Evolutionary conservation across 2,888 invertebrate species (phyloP).

Genomic region (Oligia latruncula): DNA sequence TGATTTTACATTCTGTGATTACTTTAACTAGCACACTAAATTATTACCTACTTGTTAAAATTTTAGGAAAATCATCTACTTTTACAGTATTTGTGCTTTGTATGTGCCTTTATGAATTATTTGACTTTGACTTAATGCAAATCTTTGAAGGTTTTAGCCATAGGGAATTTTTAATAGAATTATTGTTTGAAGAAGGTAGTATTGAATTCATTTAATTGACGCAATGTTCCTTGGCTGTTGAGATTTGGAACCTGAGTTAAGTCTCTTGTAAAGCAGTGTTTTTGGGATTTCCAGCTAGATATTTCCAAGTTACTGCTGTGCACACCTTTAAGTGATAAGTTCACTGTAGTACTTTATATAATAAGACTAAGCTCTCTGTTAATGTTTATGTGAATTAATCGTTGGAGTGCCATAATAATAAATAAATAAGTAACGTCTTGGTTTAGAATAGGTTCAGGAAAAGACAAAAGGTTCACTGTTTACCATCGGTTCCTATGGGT

Average conservation of each 20-base stretch:
- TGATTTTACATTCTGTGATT: too few relatives aligned
- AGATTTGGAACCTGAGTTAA: not conserved
- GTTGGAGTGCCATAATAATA: too few relatives aligned
- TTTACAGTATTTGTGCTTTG: too few relatives aligned
- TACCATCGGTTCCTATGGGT: not conserved
- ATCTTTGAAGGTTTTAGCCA: not conserved
- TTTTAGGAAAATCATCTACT: too few relatives aligned
- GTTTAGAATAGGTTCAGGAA: not conserved
- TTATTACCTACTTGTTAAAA: too few relatives aligned
- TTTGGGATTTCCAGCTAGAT: not conserved
- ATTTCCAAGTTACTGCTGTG: not conserved
- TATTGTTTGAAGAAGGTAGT: conserved; percentile 22
- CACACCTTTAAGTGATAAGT: too few relatives aligned
- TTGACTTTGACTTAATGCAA: not conserved
- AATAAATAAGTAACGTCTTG: not conserved
- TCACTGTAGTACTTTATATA: too few relatives aligned
- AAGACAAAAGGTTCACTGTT: not conserved
- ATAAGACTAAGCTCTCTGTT: too few relatives aligned
- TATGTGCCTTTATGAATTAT: too few relatives aligned
- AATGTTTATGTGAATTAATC: too few relatives aligned
- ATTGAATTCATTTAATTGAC: conserved; percentile 16
- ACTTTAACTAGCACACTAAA: too few relatives aligned
- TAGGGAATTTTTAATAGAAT: not conserved
- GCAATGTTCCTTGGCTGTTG: not conserved
- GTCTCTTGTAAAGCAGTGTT: not conserved